phyloP scores from a whole-genome alignment of 2,113 vertebrate species.

The Sula dactylatra region DNA sequence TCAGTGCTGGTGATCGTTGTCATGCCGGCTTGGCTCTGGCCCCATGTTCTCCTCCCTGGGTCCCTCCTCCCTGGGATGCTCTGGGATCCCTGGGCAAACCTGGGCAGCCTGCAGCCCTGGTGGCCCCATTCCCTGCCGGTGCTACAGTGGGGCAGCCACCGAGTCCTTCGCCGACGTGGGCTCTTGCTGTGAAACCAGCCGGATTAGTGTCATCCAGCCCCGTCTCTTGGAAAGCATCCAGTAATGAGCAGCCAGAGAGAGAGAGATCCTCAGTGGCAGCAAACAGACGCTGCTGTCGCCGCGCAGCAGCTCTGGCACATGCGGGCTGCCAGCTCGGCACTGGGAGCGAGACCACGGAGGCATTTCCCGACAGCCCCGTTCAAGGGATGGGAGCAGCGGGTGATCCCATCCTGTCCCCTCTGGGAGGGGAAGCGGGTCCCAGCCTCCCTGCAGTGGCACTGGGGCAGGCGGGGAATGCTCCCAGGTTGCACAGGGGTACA shows the following conservation, averaged over 20 bases:
- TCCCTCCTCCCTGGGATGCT: not conserved
- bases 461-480: accelerated
- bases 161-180: not conserved
- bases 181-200: not conserved
- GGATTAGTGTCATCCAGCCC: not conserved
- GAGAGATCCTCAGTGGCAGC: constrained; percentile 10
- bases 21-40: not conserved
- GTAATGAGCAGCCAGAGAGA: not conserved
- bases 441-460: not conserved
- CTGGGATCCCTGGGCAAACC: not conserved
- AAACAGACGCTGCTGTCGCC: not conserved
- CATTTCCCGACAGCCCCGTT: accelerated
- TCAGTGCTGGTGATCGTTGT: not conserved
- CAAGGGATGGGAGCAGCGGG: not conserved
- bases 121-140: accelerated
- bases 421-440: not conserved
- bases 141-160: not conserved
- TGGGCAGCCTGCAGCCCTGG: not conserved
- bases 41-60: not conserved
- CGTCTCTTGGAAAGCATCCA: not conserved
- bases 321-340: not conserved
- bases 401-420: not conserved
- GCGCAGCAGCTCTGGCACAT: not conserved
- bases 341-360: not conserved
- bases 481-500: not conserved